phyloP scores from a whole-genome alignment of 2,797 vertebrate species.

The Argentina silus region DNA sequence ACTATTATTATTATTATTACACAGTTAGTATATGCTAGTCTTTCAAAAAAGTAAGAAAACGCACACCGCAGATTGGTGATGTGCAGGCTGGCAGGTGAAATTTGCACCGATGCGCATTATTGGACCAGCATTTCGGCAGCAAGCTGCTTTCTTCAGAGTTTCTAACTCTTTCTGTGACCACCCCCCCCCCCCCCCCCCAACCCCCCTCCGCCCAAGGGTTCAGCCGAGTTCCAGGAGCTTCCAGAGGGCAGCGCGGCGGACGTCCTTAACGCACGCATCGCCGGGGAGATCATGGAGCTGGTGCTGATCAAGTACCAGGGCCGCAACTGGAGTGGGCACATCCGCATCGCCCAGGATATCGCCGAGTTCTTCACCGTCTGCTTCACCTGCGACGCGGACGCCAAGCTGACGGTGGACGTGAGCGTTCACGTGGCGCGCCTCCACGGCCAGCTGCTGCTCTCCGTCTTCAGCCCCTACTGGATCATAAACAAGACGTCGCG shows the following conservation, averaged over 20 bases:
- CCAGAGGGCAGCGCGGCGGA: slow-evolving; percentile 85
- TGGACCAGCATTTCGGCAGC: no score
- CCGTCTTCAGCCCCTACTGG: slow-evolving; percentile 95
- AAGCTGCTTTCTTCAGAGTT: no score
- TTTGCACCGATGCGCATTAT: no score
- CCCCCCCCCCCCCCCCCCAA: no score
- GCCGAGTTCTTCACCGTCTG: slow-evolving; percentile 84
- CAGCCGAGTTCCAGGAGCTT: slow-evolving; percentile 81
- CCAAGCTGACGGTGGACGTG: slow-evolving; percentile 77
- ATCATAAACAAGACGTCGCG: slow-evolving; percentile 96
- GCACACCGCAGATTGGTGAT: no score
- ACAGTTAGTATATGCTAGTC: no score
- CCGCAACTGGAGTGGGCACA: slow-evolving; percentile 88
- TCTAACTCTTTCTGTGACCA: no score
- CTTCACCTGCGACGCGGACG: slow-evolving; percentile 76
- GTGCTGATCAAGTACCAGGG: slow-evolving; percentile 90
- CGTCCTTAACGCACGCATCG: slow-evolving; percentile 84
- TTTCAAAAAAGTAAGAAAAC: no score
- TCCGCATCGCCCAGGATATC: slow-evolving; percentile 76
- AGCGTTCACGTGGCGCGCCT: slow-evolving; percentile 74
- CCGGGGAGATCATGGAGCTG: slow-evolving; percentile 88
- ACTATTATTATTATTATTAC: no score
- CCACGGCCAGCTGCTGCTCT: slow-evolving; percentile 77
- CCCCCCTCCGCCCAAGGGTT: slow-evolving; percentile 73
- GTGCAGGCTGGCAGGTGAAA: no score